Evolutionary conservation across 1,140 invertebrate species (phyloP).

Genomic region (Drosophila kikkawai): DNA sequence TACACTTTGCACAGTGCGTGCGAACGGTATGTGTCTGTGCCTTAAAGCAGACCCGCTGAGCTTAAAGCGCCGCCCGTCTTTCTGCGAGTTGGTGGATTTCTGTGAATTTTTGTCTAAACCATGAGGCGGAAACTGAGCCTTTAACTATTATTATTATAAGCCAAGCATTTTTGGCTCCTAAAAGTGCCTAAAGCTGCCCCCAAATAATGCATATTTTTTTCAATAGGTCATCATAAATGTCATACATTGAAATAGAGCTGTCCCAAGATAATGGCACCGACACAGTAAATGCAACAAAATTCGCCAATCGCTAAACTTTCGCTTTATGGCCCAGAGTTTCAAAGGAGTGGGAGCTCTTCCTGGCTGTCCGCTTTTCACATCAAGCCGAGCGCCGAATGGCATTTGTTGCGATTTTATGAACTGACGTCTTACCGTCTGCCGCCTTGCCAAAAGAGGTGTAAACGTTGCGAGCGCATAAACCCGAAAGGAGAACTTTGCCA

Average conservation of each 20-base stretch:
- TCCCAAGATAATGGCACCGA: no score
- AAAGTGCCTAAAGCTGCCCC: not conserved
- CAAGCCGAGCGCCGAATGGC: slow-evolving; percentile 14
- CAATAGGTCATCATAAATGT: not conserved
- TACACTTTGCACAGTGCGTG: slow-evolving; percentile 24
- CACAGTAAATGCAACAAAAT: slow-evolving; percentile 38
- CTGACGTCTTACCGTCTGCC: slow-evolving; percentile 29
- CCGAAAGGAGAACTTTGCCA: slow-evolving; percentile 6
- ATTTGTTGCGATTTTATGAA: slow-evolving; percentile 54
- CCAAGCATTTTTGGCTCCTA: not conserved
- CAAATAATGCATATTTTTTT: not conserved
- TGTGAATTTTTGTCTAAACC: not conserved
- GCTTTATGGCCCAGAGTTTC: slow-evolving; percentile 18
- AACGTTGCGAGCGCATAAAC: slow-evolving; percentile 47
- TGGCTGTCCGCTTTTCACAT: slow-evolving; percentile 2
- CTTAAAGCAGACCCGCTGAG: slow-evolving; percentile 6
- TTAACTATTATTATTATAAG: no score
- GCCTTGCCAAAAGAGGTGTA: slow-evolving; percentile 60
- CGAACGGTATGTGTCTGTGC: slow-evolving; percentile 10
- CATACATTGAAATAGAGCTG: not conserved
- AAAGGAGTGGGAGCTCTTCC: not conserved
- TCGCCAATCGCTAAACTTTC: slow-evolving; percentile 11
- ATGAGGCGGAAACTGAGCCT: no score
- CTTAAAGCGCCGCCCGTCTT: not conserved
- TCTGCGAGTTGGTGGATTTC: not conserved